phyloP scores from a whole-genome alignment of 2,888 invertebrate genomes.

The Barypeithes pellucidus region DNA sequence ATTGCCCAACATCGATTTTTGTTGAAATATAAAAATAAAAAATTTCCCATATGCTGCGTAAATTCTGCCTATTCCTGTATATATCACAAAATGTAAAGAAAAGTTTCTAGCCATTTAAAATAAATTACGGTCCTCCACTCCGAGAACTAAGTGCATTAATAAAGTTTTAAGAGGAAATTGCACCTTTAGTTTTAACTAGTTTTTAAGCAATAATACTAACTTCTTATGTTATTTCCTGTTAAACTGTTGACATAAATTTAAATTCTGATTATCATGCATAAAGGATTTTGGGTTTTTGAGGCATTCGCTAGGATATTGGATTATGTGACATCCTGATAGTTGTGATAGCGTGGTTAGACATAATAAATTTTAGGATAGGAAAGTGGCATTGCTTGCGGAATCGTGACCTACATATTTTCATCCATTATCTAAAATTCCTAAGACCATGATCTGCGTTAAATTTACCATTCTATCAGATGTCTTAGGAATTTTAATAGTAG shows the following conservation, averaged over 20 bases:
- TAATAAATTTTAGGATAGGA: slow-evolving; percentile 31
- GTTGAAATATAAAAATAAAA: no score
- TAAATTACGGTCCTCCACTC: no score
- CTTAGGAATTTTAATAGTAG: not conserved
- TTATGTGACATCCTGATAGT: slow-evolving; percentile 43
- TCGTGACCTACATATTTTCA: slow-evolving; percentile 46
- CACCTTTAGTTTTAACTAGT: no score
- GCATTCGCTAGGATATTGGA: slow-evolving; percentile 40
- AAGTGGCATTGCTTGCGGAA: slow-evolving; percentile 31
- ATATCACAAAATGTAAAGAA: no score
- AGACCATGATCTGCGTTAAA: not conserved
- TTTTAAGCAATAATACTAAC: not conserved
- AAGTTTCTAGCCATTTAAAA: no score
- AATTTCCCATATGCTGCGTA: no score
- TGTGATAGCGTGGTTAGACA: slow-evolving; percentile 39
- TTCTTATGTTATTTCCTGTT: not conserved
- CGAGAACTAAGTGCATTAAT: no score
- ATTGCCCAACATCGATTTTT: no score
- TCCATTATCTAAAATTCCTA: slow-evolving; percentile 11
- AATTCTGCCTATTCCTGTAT: no score
- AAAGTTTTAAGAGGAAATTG: no score
- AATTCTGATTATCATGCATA: slow-evolving; percentile 38
- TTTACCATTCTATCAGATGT: not conserved
- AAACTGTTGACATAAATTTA: slow-evolving; percentile 32
- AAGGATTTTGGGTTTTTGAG: slow-evolving; percentile 30